Evolutionary conservation across 2,113 vertebrate genomes (phyloP).

Genomic region (Muntiacus muntjak): DNA sequence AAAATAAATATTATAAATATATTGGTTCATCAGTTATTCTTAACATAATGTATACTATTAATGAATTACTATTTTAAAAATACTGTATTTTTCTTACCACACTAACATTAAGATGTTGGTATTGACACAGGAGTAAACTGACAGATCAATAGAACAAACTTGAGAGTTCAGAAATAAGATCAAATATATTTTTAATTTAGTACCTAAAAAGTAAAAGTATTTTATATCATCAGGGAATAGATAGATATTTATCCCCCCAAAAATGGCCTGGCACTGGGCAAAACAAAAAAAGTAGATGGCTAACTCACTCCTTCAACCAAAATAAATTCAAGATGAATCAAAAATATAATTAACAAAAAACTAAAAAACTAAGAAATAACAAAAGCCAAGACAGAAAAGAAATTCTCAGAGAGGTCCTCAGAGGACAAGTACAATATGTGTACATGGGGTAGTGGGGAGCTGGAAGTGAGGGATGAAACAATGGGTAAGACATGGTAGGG

Average conservation of each 20-base stretch:
- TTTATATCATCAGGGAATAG: background rate
- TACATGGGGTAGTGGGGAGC: background rate
- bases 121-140: background rate
- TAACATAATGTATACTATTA: background rate
- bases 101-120: background rate
- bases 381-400: background rate
- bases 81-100: background rate
- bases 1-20: background rate
- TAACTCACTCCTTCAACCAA: background rate
- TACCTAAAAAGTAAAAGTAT: background rate
- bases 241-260: background rate
- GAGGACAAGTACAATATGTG: background rate
- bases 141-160: background rate
- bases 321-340: constrained; percentile 1
- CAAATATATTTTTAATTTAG: background rate
- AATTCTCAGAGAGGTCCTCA: background rate
- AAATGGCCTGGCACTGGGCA: background rate
- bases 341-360: background rate
- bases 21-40: background rate
- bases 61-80: background rate
- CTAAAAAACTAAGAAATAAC: background rate
- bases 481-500: background rate
- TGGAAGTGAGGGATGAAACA: background rate
- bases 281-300: background rate
- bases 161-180: background rate